Percentiles rank a stretch among this genome's conserved stretches.
Conservation (phyloP, 2,888 invertebrate species). For the Oithona nana region DNA sequence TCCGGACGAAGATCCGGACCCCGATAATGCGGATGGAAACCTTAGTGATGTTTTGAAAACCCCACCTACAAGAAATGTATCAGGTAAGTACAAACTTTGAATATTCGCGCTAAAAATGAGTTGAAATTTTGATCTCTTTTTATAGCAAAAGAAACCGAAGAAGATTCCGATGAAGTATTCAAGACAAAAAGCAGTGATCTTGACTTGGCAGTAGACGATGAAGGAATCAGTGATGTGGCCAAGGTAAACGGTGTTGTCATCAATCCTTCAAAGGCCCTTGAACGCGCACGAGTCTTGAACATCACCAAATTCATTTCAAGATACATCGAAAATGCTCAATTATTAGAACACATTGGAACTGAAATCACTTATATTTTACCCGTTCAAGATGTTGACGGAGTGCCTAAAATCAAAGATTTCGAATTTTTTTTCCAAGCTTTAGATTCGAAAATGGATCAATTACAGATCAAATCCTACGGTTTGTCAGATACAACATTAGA, state of each 20-base stretch:
- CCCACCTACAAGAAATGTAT: neutral
- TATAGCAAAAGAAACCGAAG: neutral
- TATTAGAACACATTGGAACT: conserved; percentile 32
- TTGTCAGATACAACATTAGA: conserved; percentile 41
- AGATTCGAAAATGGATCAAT: conserved; percentile 26
- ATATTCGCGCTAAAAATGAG: too few relatives aligned
- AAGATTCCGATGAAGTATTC: too few relatives aligned
- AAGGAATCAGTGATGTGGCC: conserved; percentile 12
- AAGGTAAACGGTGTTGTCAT: conserved; percentile 9
- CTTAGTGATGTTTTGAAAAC: neutral
- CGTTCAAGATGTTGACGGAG: conserved; percentile 21
- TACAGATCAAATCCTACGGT: conserved; percentile 35
- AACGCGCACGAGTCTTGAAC: conserved; percentile 16
- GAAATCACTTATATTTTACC: conserved; percentile 30
- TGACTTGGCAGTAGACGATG: conserved; percentile 7
- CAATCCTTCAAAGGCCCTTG: conserved; percentile 13
- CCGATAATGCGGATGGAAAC: neutral
- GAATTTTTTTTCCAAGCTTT: conserved; percentile 26
- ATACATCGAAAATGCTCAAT: conserved; percentile 27
- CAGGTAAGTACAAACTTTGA: too few relatives aligned
- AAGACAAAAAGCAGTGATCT: neutral
- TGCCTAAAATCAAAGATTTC: conserved; percentile 20
- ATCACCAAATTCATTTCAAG: conserved; percentile 26
- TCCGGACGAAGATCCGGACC: neutral
- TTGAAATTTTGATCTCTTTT: neutral